Base-by-base conservation (phyloP, 2,113 vertebrate genomes). In the Hymenochirus boettgeri region DNA sequence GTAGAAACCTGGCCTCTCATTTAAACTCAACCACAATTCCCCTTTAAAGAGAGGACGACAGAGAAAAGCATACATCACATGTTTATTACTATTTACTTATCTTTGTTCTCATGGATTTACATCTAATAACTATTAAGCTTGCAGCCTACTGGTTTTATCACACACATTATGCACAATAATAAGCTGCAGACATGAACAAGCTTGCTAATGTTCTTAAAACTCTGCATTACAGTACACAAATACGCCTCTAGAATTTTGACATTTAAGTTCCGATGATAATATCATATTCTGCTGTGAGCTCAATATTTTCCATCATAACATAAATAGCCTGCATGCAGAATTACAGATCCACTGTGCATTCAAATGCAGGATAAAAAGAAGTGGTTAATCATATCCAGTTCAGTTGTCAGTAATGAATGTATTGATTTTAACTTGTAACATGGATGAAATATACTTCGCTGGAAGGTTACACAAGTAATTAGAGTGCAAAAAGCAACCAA, bases 301-400 rank as follows among this genome's bases (percentile, higher is more conserved):
- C 52, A 55, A 31, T 55, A 55, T 31, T 55, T 55, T 55, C 52
- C 52, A 29, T 25, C 23, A 55, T 29, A 55, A 55, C 52, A 55
- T 27, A 55, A 55, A 55, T 55, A 55, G 52, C 52, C 26, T 29
- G 15, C 26, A 25, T 55, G 17, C 26, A 55, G 22, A n/a, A 55
- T 29, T 27, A 18, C 11, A 55, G n/a, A 31, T 29, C 29, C 15
- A 25, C 52, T 19, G 52, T 55, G 52, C 52, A 55, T 55, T 31
- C 26, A 55, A 29, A 55, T 55, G 52, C 23, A 55, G 31, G 52
- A 55, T 31, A 55, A 55, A 55, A 25, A 55, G 52, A 55, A 25
- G 52, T 55, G 52, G 52, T 55, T 55, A 55, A 29, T 55, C 52
- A 31, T 55, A 55, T 55, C 52, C 52, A 54, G 52, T 54, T 54